phyloP scores from a whole-genome alignment of 2,888 invertebrate species.

The Pristionchus maxplancki region DNA sequence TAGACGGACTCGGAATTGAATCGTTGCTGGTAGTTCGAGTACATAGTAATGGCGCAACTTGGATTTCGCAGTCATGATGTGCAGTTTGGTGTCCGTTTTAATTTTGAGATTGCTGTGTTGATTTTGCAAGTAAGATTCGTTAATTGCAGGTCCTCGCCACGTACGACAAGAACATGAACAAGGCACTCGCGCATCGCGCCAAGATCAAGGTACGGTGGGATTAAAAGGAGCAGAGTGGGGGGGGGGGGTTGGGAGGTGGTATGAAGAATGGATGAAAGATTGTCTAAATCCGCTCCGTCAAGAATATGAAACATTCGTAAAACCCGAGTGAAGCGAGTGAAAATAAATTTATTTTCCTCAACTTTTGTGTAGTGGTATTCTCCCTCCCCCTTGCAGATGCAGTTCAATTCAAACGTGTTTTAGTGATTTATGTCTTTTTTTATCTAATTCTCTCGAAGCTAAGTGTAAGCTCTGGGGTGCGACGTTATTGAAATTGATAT shows the following conservation, averaged over 20 bases:
- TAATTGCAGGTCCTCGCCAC: conserved; percentile 87
- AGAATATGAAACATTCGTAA: background rate
- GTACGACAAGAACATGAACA: conserved; percentile 97
- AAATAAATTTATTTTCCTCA: too few relatives aligned
- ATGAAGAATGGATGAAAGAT: too few relatives aligned
- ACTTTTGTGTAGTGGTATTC: too few relatives aligned
- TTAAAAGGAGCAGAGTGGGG: too few relatives aligned
- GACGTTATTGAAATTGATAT: too few relatives aligned
- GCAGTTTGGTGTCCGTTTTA: background rate
- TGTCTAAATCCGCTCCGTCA: background rate
- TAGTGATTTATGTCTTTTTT: too few relatives aligned
- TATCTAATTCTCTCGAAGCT: too few relatives aligned
- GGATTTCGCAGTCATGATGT: background rate
- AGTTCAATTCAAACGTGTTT: too few relatives aligned
- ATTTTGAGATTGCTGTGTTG: background rate
- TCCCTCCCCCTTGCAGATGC: too few relatives aligned
- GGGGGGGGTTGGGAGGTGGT: background rate
- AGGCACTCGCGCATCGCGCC: conserved; percentile 88
- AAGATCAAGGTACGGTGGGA: conserved; percentile 86
- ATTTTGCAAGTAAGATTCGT: background rate
- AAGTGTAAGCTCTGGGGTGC: too few relatives aligned
- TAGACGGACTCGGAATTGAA: too few relatives aligned
- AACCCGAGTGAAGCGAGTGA: too few relatives aligned
- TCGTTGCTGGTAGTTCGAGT: background rate
- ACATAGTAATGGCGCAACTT: background rate